Percentiles rank a stretch among this genome's conserved stretches.
Conservation (phyloP, 2,113 vertebrate species). For the Oryzias woworae region DNA sequence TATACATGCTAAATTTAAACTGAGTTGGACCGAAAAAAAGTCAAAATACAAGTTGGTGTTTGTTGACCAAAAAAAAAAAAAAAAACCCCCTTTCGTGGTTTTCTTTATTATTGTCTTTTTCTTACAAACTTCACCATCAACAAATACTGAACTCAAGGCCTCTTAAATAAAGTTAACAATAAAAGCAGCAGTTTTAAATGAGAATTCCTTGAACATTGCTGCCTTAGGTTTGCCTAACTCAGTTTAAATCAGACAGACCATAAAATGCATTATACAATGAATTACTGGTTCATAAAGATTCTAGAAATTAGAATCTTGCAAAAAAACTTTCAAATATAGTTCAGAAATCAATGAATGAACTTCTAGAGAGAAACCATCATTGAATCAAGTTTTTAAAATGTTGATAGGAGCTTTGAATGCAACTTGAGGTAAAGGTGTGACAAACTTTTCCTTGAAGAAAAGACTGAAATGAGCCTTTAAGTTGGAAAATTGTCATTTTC, state of each 20-base stretch:
- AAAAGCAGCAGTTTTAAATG: conserved; percentile 49
- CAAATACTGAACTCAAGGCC: conserved; percentile 76
- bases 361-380: too few species aligned
- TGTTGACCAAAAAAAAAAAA: neutral
- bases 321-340: conserved; percentile 44
- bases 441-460: conserved; percentile 11
- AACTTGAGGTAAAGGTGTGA: conserved; percentile 54
- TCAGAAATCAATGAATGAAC: conserved; percentile 18
- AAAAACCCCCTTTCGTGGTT: neutral
- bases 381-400: conserved; percentile 5
- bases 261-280: conserved; percentile 63
- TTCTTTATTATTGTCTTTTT: conserved; percentile 36
- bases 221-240: conserved; percentile 52
- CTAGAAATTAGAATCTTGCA: conserved; percentile 64
- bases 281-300: conserved; percentile 50
- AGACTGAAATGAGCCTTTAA: conserved; percentile 18
- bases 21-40: neutral
- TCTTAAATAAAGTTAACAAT: conserved; percentile 52
- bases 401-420: conserved; percentile 12
- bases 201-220: conserved; percentile 54
- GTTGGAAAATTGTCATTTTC: conserved; percentile 25
- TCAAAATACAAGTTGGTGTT: neutral
- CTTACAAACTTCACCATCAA: conserved; percentile 82
- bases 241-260: conserved; percentile 20
- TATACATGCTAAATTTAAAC: neutral